These are phyloP conservation scores for Nephrotoma appendiculata DNA, from an alignment of 2,888 invertebrate species.

Conservation along the genomic window DNA sequence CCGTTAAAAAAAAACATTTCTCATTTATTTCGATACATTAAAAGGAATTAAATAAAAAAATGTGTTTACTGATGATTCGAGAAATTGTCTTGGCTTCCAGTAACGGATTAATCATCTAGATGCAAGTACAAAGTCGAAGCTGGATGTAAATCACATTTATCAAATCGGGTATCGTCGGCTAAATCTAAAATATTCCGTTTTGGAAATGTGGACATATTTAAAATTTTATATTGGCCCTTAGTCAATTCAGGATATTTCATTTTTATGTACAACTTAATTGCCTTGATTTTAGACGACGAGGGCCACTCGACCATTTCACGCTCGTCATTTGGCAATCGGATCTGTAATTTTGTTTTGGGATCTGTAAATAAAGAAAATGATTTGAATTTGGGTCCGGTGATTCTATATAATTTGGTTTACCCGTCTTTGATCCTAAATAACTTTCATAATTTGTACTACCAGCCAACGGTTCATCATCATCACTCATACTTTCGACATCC, in stretches of 20 bases:
- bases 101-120: conserved; percentile 22
- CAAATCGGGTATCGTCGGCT: conserved; percentile 24
- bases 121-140: conserved; percentile 30
- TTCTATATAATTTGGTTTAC: background rate
- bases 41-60: background rate
- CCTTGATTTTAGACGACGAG: conserved; percentile 25
- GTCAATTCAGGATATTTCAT: conserved; percentile 26
- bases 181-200: conserved; percentile 24
- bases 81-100: background rate
- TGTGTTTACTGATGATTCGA: background rate
- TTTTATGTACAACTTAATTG: conserved; percentile 23
- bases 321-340: conserved; percentile 17
- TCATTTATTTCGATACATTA: background rate
- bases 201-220: conserved; percentile 26
- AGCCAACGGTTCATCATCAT: conserved; percentile 1
- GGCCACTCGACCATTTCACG: conserved; percentile 30
- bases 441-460: background rate
- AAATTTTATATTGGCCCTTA: conserved; percentile 25
- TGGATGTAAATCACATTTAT: conserved; percentile 28
- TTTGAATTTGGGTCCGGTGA: background rate
- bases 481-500: background rate
- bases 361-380: conserved; percentile 7
- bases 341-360: conserved; percentile 11
- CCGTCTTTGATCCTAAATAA: conserved; percentile 1
- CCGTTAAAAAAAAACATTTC: background rate